Base-by-base conservation (phyloP, 2,113 vertebrate species). In the Hyla sarda region DNA sequence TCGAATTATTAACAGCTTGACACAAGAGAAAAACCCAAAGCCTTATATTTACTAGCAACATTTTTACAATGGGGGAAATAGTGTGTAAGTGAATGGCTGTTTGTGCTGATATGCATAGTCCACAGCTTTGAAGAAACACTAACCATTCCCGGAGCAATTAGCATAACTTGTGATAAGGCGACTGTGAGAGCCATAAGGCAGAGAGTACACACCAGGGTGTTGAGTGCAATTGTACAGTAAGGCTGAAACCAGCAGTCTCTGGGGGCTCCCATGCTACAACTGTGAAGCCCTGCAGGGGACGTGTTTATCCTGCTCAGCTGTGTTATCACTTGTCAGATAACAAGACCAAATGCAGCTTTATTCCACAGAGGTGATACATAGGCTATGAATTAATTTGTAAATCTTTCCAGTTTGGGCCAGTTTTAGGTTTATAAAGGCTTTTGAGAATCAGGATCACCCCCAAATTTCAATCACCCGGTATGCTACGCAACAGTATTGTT, bases 111-210 rank as follows among this genome's bases (percentile, higher is more conserved):
- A 71, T 71, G 67, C 34, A 5, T 21, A 71, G 34, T 41, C 34
- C 21, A 8, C 23, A 13, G 25, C 73, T 76, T 76, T 76, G 47
- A 50, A 71, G 67, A 71, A 71, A 71, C 67, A 37, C 67, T 71
- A 71, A 71, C 32, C 32, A 71, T 71, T 71, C 67, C 67, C 3
- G 9, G 5, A 1, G 41, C 25, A 25, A 76, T 76, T 76, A 76
- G 73, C 73, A 52, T 76, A 30, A 12, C 73, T 30, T 52, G 45
- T 50, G 73, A 76, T 76, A 76, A 76, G 77, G 52, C 60, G 54
- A 78, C 52, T 78, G 8, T 78, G 56, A 56, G 50, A 56, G 21
- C 52, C 56, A 37, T 60, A 80, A 41, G 56, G 54, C 32, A 60
- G 56, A 54, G 17, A 25, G 77, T 62, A 62, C 32, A 80, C 34